Evolutionary conservation across 2,888 invertebrate genomes (phyloP).

Genomic region (Cerastis rubricosa): DNA sequence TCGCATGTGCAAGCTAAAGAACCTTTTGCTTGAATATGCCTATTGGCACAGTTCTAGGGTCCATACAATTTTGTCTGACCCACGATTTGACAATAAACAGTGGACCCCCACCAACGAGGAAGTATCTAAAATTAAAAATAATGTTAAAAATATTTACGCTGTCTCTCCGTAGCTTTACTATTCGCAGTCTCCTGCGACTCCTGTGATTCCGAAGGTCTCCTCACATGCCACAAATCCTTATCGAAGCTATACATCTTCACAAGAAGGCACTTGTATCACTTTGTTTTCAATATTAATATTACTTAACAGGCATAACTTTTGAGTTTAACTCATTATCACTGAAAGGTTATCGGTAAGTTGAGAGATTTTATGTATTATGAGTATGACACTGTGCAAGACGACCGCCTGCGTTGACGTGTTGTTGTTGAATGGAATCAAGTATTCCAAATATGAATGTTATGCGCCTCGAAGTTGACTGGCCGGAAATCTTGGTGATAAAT

Average conservation of each 20-base stretch:
- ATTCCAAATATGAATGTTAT: constrained; percentile 54
- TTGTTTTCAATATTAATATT: constrained; percentile 38
- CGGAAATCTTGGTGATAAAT: constrained; percentile 36
- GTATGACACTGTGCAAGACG: constrained; percentile 57
- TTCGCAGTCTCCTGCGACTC: constrained; percentile 71
- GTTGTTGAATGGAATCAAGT: constrained; percentile 54
- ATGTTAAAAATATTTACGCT: constrained; percentile 69
- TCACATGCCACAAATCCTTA: constrained; percentile 88
- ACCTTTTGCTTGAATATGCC: background rate
- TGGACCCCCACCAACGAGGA: background rate
- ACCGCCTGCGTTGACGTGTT: constrained; percentile 43
- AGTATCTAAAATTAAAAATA: background rate
- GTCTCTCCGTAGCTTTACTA: constrained; percentile 66
- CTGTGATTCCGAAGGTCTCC: constrained; percentile 78
- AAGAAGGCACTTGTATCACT: constrained; percentile 59
- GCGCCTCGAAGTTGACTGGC: constrained; percentile 14
- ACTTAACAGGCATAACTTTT: constrained; percentile 46
- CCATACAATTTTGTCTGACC: background rate
- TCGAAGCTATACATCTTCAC: constrained; percentile 87
- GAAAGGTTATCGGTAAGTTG: constrained; percentile 62
- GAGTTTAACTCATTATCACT: constrained; percentile 59
- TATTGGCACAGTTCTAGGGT: background rate
- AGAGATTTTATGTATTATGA: constrained; percentile 18
- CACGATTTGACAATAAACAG: background rate
- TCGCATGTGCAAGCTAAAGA: background rate